These are phyloP conservation scores for Aptenodytes patagonicus DNA, from an alignment of 2,113 vertebrate species.

Conservation along the genomic window DNA sequence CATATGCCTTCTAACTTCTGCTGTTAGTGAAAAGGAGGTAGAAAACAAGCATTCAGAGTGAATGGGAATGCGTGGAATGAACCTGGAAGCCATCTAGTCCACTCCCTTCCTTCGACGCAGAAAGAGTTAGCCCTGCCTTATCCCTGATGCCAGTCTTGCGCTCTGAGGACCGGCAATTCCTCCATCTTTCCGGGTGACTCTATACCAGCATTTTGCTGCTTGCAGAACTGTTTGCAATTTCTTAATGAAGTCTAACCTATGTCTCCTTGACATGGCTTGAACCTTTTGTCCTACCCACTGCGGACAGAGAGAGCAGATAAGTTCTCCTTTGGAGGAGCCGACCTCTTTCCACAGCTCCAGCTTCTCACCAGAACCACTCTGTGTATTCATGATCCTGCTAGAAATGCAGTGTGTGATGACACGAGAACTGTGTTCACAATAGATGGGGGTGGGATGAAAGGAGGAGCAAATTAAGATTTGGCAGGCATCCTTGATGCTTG, in stretches of 20 bases:
- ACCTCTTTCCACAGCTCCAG: background rate
- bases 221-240: background rate
- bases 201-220: background rate
- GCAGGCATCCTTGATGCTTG: background rate
- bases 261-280: background rate
- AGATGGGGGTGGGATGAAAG: background rate
- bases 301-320: background rate
- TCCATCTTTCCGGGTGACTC: background rate
- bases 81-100: background rate
- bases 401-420: background rate
- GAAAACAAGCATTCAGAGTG: background rate
- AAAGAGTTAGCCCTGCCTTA: background rate
- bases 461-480: background rate
- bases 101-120: background rate
- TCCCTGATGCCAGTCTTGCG: fast-evolving
- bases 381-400: fast-evolving
- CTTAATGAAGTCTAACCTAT: background rate
- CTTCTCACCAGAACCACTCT: background rate
- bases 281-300: background rate
- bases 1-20: background rate
- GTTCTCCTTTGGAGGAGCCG: background rate
- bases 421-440: fast-evolving
- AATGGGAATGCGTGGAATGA: background rate
- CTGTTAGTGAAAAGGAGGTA: background rate
- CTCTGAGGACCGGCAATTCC: background rate